Conservation (phyloP, 30 jellyfish, hydroid and myxozoan species). For the Pseudorhiza aurosa region DNA sequence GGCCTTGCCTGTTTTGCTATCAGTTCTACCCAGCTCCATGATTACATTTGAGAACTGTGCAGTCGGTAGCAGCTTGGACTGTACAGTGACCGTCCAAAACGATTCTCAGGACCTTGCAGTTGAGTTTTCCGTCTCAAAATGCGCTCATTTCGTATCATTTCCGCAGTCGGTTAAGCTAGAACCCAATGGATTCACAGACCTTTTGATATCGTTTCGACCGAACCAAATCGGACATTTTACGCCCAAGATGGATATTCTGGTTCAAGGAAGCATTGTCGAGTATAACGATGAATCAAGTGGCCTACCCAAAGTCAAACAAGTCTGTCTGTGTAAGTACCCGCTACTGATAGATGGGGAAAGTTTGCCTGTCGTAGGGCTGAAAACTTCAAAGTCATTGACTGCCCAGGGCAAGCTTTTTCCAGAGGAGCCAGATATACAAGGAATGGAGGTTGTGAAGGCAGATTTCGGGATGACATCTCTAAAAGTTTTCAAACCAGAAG, state of each 20-base stretch:
- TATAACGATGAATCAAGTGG: slow-evolving; percentile 36
- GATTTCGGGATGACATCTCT: slow-evolving; percentile 56
- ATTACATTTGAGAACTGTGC: slow-evolving; percentile 75
- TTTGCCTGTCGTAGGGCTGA: slow-evolving; percentile 50
- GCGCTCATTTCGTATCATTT: slow-evolving; percentile 82
- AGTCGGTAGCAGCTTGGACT: slow-evolving; percentile 66
- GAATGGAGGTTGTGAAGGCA: slow-evolving; percentile 1
- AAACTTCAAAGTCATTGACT: slow-evolving; percentile 60
- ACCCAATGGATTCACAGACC: slow-evolving; percentile 60
- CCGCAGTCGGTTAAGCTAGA: slow-evolving; percentile 72
- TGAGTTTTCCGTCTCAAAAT: slow-evolving; percentile 47
- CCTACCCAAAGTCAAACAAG: slow-evolving; percentile 58
- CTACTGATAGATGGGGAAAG: slow-evolving; percentile 63
- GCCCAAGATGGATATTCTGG: slow-evolving; percentile 57
- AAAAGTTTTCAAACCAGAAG: slow-evolving; percentile 59
- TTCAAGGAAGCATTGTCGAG: slow-evolving; percentile 69
- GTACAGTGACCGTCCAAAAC: slow-evolving; percentile 54
- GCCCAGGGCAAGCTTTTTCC: slow-evolving; percentile 62
- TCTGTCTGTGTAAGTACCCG: slow-evolving; percentile 50
- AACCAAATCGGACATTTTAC: slow-evolving; percentile 80
- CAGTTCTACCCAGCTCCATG: slow-evolving; percentile 78
- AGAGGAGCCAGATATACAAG: slow-evolving; percentile 18
- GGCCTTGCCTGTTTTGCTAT: slow-evolving; percentile 85
- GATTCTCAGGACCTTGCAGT: slow-evolving; percentile 75
- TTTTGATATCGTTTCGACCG: slow-evolving; percentile 77